A percentile compares a stretch with the other conserved stretches of the same genome.
These are phyloP conservation scores for Leiothrix lutea DNA, from an alignment of 2,113 vertebrate species.

Conservation along the genomic window DNA sequence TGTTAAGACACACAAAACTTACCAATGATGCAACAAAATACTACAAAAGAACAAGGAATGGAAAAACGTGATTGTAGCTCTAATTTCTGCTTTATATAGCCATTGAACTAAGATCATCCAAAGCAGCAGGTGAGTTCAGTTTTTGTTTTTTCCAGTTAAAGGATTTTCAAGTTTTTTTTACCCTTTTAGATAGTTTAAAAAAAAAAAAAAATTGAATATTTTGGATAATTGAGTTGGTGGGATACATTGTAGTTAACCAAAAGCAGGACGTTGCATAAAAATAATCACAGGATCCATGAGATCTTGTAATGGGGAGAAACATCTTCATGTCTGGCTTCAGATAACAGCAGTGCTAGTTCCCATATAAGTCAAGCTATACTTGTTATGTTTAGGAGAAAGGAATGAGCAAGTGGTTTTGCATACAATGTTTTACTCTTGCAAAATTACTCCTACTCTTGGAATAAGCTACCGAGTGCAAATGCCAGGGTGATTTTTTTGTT, in stretches of 20 bases:
- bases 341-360: background rate
- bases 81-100: background rate
- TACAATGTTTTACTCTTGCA: slow-evolving; percentile 61
- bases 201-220: background rate
- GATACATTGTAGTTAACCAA: background rate
- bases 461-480: slow-evolving; percentile 67
- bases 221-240: background rate
- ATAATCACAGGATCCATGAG: background rate
- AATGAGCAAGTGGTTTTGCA: slow-evolving; percentile 70
- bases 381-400: background rate
- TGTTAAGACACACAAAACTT: background rate
- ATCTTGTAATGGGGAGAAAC: background rate
- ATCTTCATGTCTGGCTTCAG: background rate
- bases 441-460: slow-evolving; percentile 55
- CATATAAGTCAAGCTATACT: background rate
- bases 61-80: background rate
- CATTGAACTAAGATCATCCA: background rate
- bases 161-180: slow-evolving; percentile 33
- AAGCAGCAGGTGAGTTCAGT: background rate
- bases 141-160: background rate
- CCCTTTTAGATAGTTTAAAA: slow-evolving; percentile 17
- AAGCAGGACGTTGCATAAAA: background rate
- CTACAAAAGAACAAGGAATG: background rate
- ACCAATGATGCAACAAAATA: background rate
- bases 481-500: slow-evolving; percentile 66